These are phyloP conservation scores for Ruditapes philippinarum DNA, from an alignment of 1,140 invertebrate genomes.

Conservation along the genomic window DNA sequence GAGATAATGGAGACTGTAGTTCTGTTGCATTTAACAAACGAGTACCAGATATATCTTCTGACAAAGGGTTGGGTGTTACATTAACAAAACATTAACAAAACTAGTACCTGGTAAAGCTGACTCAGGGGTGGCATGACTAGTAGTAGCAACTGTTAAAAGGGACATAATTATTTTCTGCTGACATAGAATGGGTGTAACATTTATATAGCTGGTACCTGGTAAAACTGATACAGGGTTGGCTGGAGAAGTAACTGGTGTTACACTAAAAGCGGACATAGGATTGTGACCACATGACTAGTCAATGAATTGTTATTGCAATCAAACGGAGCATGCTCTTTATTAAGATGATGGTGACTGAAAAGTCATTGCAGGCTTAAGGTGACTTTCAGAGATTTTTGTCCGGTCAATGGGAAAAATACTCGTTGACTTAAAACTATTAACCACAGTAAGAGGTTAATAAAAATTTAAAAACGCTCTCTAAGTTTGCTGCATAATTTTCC, in stretches of 20 bases:
- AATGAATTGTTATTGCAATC: background rate
- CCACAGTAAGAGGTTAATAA: slow-evolving; percentile 68
- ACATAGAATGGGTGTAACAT: background rate
- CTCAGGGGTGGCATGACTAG: background rate
- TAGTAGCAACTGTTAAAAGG: too few relatives aligned
- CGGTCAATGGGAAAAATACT: slow-evolving; percentile 51
- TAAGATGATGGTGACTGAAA: slow-evolving; percentile 7
- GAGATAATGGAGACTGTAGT: background rate
- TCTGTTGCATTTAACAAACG: background rate
- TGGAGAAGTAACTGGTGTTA: too few relatives aligned
- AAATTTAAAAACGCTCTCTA: slow-evolving; percentile 61
- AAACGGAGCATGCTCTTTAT: background rate
- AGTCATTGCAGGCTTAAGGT: slow-evolving; percentile 39
- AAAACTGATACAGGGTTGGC: background rate
- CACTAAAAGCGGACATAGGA: background rate
- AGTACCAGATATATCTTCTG: background rate
- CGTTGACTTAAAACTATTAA: slow-evolving; percentile 59
- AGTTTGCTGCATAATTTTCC: slow-evolving; percentile 70
- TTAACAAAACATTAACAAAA: background rate
- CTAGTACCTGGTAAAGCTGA: background rate
- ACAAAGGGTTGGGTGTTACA: background rate
- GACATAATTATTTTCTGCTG: background rate
- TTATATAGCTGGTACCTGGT: background rate
- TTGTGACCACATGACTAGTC: background rate
- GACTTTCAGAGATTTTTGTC: background rate